Evolutionary conservation across 1,140 invertebrate species (phyloP), one percentile per base, ranked within the genome.

Genomic region (Apis dorsata): DNA sequence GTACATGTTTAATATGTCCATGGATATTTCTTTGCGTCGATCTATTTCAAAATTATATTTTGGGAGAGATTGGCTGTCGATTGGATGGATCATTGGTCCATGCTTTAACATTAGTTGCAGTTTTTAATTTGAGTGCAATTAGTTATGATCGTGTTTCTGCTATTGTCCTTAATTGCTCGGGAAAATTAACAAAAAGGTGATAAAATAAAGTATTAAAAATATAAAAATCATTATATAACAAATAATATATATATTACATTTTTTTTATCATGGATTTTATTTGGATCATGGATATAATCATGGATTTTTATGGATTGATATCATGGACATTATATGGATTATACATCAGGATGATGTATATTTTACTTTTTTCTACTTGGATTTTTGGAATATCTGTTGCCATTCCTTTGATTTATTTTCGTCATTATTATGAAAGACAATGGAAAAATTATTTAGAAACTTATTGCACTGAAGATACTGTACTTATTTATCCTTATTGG

Each of bases 111-210:
- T 92, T 97, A 57, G 95, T 96, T 7, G 96, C 96, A 74, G 97
- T 98, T 0, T 96, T 97, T 66, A 97, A 96, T 59, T 94, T 98
- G 66, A 96, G 97, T 24, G 94, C 96, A 9, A 97, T 98, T 55
- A 97, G 96, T n/a, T 96, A 97, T 77, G 97, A 98, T 91, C 94
- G 97, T 34, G 94, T 98, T 21, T 96, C 97, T 13, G 97, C 97
- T 11, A 97, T 98, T 49, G 96, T 97, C 0, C 93, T 97, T 83
- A 97, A 97, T 19, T 92, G 95, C 89, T 95, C 97, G 89, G 95
- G 95, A 11, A 94, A 96, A 86, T 91, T 97, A 86, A 96, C 95
- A 1, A 93, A 94, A 57, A 92, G 93, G 81, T 94, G 66, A 71
- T 86, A 55, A 12, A 24, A 70, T 12, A 10, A 68, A 60, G 0